Base-by-base conservation (phyloP, 2,113 vertebrate genomes). In the Natator depressus region DNA sequence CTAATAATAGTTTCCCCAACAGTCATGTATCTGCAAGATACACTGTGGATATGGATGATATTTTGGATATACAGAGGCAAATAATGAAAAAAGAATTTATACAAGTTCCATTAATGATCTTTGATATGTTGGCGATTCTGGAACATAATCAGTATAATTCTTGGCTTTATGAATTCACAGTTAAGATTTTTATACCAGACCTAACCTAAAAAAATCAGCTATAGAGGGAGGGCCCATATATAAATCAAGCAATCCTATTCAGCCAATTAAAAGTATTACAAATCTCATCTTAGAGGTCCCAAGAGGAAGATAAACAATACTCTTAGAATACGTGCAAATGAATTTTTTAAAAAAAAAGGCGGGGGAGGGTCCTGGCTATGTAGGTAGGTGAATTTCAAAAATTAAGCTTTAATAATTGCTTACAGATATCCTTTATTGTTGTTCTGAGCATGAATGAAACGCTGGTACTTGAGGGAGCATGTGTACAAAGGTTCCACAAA, bases 121-220 rank as follows among this genome's bases (percentile, higher is more conserved):
- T 89, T 81, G 42, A 82, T 78, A 46, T 89, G 85, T 35, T n/a
- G 19, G 82, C 57, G 49, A 38, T 38, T 53, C 75, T 80, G 69
- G 76, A 95, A 90, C 57, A 17, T 57, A 96, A 81, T 91, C 91
- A 89, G 80, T 93, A 88, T 87, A 83, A 90, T 93, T 95, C 83
- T 75, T 94, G 53, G 3, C 14, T 91, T 80, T 95, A 93, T 93
- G 49, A 86, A 89, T 93, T 91, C 84, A 75, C 38, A 95, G 87
- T 88, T 92, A 91, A 50, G 69, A 92, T 92, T 92, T 83, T 88
- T 85, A 57, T 82, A 92, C 72, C 62, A 12, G 8, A 86, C 92
- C 54, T 65, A 53, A 53, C 90, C 97, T 94, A 88, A 93, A 96
- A 93, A 96, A 69, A 20, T 27, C 79, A 92, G 72, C 42, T 91